phyloP scores from a whole-genome alignment of 2,888 invertebrate species.

The Hypomecis punctinalis region DNA sequence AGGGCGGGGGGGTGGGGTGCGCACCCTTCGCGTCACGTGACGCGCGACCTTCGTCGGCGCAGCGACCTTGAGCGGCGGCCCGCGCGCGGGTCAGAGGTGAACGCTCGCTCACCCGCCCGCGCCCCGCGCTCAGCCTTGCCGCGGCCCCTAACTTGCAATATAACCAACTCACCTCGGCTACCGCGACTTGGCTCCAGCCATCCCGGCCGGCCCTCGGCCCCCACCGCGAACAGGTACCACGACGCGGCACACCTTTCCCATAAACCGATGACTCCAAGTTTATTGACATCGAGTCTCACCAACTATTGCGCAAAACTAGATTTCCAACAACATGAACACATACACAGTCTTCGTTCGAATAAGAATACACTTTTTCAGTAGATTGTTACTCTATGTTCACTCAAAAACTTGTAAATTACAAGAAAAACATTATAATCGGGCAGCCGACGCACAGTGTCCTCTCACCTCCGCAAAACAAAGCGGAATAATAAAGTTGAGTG shows the following conservation, averaged over 20 bases:
- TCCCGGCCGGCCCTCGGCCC: constrained; percentile 63
- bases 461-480: constrained; percentile 84
- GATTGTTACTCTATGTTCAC: constrained; percentile 65
- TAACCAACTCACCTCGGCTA: constrained; percentile 73
- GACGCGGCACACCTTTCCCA: constrained; percentile 84
- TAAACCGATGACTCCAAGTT: constrained; percentile 84
- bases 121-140: constrained; percentile 55
- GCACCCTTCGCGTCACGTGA: constrained; percentile 82
- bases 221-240: constrained; percentile 74
- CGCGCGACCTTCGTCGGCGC: constrained; percentile 83
- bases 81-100: constrained; percentile 84
- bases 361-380: constrained; percentile 62
- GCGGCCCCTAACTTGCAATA: constrained; percentile 46
- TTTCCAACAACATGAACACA: constrained; percentile 64
- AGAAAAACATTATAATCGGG: constrained; percentile 76
- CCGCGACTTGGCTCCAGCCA: constrained; percentile 66
- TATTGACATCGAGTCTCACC: constrained; percentile 82
- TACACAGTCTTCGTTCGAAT: constrained; percentile 63
- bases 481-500: constrained; percentile 68
- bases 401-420: constrained; percentile 66
- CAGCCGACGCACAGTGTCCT: constrained; percentile 64
- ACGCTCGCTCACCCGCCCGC: constrained; percentile 65
- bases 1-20: constrained; percentile 66
- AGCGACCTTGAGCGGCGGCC: constrained; percentile 83
- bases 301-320: constrained; percentile 75